Base-by-base conservation (phyloP, 2,888 invertebrate species). In the Drosophila vallismaia region DNA sequence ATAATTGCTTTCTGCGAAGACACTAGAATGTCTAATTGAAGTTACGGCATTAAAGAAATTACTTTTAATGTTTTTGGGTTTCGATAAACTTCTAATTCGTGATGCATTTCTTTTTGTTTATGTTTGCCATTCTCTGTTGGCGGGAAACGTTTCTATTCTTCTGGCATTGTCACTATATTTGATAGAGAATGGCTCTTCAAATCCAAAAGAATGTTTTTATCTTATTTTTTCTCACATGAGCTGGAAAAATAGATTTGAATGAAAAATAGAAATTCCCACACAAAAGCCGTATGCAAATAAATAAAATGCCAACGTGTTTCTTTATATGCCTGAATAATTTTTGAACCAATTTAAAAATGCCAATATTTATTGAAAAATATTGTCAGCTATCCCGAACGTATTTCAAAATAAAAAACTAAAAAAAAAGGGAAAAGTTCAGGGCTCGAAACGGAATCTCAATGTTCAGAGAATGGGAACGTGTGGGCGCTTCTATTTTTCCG, bases 311-410 rank as follows among this genome's bases (percentile, higher is more conserved):
- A 52, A 51, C 75, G 74, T 67, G 55, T 76, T 76, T 73, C 59
- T 70, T 71, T 71, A 67, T 72, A 82, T 76, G 83, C 82, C 63
- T 75, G 87, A 84, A 86, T 84, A 86, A 81, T 86, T 85, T 62
- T 71, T 26, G 29, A 76, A 69, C 78, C 82, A 75, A 79, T 77
- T 75, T 85, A 55, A 85, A 83, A 85, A 74, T 77, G 52, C 53
- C 74, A 86, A 86, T 84, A 86, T 84, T 85, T 85, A 79, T 84
- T 76, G 73, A 75, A 80, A 80, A 82, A 86, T 83, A 77, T 77
- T 83, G 60, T 42, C 52, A 12, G 44, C 63, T 14, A 62, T 42
- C 42, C 38, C 29, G 53, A 67, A 57, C 33, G 58, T 28, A 24
- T 63, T 38, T 49, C 40, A 28, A 44, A 51, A 50, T 50, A 63